Evolutionary conservation across 2,888 invertebrate species (phyloP), one percentile per base, ranked within the genome.

Genomic region (Plagodis pulveraria): DNA sequence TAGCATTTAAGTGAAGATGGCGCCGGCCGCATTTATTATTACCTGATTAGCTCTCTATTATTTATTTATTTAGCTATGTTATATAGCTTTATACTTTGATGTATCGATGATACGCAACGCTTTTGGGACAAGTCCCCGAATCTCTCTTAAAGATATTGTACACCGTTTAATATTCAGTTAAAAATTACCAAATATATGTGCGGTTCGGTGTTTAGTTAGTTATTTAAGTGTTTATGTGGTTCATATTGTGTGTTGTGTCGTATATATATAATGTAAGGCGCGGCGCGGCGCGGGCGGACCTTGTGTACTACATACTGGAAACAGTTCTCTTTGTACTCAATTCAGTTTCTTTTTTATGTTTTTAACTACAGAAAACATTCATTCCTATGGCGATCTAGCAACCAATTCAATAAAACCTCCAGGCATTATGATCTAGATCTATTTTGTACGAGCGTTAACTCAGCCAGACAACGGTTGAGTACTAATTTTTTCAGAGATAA

Each of bases 1-100:
- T 56, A 56, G 50, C n/a, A 22, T 68, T 57, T 73, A 73, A 68
- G 66, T 52, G 38, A 40, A 44, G 55, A 56, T 41, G 47, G 54
- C 47, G 40, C 46, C 53, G 46, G 48, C 41, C 50, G 50, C 42
- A 42, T 50, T 50, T 41, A 41, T 50, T 41, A 41, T 50, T 42
- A 42, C 42, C 42, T 48, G 38, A 38, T 12, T 5, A 22, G 43
- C 44, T 56, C 56, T 56, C 50, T 56, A 45, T 34, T 6, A 10
- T 34, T 42, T 47, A 32, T 48, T 53, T 10, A 38, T 40, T 34
- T 42, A 11, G 11, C 32, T 6, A 10, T 32, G n/a, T 52, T 35
- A 32, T 6, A 44, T 36, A 36, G 7, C 2, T 8, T 35, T 35
- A 35, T 35, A 35, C 7, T 35, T 36, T 36, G 36, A 36, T 7